Percentiles rank a stretch among this genome's conserved stretches.
Evolutionary conservation across 2,113 vertebrate genomes (phyloP).

Genomic region (Nymphicus hollandicus): DNA sequence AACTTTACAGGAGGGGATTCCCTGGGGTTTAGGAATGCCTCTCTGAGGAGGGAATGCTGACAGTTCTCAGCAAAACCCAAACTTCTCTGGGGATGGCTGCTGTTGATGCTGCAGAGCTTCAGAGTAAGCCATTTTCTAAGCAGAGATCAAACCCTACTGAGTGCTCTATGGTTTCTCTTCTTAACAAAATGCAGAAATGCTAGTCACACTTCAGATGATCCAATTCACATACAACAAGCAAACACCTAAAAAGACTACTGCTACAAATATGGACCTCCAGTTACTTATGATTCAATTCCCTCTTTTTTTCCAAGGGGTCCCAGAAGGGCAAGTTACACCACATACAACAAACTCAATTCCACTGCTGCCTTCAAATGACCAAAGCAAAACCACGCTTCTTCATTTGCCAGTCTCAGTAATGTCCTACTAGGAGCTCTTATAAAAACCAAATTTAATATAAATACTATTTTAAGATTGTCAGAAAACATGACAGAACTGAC

Average conservation of each 20-base stretch:
- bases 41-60: constrained; percentile 10
- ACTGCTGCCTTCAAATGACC: not conserved
- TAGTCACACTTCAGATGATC: not conserved
- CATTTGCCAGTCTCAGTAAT: not conserved
- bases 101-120: not conserved
- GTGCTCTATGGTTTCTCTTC: not conserved
- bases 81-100: not conserved
- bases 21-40: constrained; percentile 56
- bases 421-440: not conserved
- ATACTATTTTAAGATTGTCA: not conserved
- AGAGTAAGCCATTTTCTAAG: constrained; percentile 29
- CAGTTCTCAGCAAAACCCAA: constrained; percentile 4
- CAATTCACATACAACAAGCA: not conserved
- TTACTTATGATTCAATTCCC: not conserved
- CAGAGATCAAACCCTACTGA: not conserved
- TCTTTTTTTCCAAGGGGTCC: not conserved
- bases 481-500: not conserved
- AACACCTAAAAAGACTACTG: not conserved
- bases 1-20: constrained; percentile 32
- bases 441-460: not conserved
- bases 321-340: not conserved
- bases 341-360: not conserved
- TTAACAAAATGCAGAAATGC: not conserved
- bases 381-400: not conserved
- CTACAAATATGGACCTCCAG: not conserved